phyloP scores from a whole-genome alignment of 1,140 invertebrate genomes.

The Pogonus chalceus region DNA sequence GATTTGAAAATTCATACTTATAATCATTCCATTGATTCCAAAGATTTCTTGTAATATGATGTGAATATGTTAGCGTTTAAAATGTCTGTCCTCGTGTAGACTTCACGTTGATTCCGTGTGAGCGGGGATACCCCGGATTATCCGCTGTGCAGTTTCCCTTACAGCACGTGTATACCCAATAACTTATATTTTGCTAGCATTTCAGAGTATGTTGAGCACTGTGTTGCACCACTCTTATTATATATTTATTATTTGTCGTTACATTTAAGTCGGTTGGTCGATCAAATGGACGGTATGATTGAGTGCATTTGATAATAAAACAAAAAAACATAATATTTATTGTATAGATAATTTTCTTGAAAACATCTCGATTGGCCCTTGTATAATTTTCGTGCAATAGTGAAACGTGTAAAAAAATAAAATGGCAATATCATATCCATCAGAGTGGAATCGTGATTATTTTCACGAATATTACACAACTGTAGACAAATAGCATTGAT shows the following conservation, averaged over 20 bases:
- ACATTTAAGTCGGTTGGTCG: constrained; percentile 4
- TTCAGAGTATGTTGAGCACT: constrained; percentile 1
- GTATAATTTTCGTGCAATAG: constrained; percentile 31
- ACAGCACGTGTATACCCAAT: background rate
- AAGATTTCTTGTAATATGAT: no score
- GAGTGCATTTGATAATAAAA: constrained; percentile 5
- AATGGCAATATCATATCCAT: constrained; percentile 34
- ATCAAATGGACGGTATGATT: constrained; percentile 2
- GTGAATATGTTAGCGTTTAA: no score
- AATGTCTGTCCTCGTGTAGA: constrained; percentile 2
- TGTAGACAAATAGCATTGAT: constrained; percentile 34
- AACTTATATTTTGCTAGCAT: constrained; percentile 3
- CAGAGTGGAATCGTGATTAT: constrained; percentile 25
- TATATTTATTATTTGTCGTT: constrained; percentile 1
- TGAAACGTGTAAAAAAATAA: constrained; percentile 28
- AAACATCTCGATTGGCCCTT: constrained; percentile 6
- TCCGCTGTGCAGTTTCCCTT: background rate
- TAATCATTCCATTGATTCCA: no score
- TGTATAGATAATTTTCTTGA: constrained; percentile 7
- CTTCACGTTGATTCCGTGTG: background rate
- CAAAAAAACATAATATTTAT: constrained; percentile 3
- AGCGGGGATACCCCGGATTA: background rate
- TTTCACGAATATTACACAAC: constrained; percentile 27
- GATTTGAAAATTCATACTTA: no score
- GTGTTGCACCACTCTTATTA: constrained; percentile 1